Percentiles rank a stretch among this genome's conserved stretches.
Evolutionary conservation across 2,113 vertebrate genomes (phyloP).

Genomic region (Perognathus longimembris): DNA sequence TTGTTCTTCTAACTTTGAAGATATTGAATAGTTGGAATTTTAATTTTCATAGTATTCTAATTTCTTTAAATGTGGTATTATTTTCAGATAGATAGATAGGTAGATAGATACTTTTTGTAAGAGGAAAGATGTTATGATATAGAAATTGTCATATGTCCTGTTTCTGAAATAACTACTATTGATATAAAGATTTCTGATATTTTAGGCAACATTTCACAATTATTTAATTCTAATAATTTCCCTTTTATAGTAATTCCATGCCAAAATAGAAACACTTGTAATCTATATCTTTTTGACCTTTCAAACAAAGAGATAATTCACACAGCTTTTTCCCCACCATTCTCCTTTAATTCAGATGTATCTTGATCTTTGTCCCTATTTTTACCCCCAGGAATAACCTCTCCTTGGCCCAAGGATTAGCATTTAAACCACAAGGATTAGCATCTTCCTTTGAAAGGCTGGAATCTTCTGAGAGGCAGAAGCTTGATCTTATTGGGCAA

Average conservation of each 20-base stretch:
- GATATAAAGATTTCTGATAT: neutral
- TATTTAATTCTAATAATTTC: neutral
- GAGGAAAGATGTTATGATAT: neutral
- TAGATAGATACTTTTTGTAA: neutral
- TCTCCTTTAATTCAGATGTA: neutral
- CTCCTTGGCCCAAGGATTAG: neutral
- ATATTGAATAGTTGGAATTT: neutral
- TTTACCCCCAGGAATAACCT: neutral
- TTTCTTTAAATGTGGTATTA: neutral
- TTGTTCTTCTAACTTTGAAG: conserved; percentile 27
- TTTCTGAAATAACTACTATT: neutral
- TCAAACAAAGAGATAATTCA: neutral
- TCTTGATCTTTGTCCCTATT: neutral
- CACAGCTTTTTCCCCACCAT: neutral
- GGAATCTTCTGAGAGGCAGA: neutral
- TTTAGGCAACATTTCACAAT: neutral
- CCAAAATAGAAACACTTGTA: neutral
- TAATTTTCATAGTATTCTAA: neutral
- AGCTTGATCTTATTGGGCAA: neutral
- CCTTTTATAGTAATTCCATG: neutral
- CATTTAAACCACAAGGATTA: neutral
- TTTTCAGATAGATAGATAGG: neutral
- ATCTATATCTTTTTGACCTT: neutral
- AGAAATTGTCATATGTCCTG: neutral
- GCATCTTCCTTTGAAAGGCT: neutral